Base-by-base conservation (phyloP, 2,888 invertebrate genomes). In the Lacanobia wlatinum region DNA sequence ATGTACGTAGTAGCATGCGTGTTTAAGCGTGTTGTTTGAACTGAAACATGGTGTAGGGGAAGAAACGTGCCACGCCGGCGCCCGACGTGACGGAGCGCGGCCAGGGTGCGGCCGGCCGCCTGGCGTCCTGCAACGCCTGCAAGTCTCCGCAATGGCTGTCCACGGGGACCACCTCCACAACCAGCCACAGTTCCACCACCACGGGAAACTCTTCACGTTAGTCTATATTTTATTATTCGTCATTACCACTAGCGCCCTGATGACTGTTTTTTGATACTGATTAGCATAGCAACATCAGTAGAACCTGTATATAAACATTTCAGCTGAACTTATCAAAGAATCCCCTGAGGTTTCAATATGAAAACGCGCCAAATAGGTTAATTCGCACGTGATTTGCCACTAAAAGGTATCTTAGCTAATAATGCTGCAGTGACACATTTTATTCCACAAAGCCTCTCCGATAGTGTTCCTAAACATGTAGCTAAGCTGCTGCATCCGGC, bases 161-260 rank as follows among this genome's bases (percentile, higher is more conserved):
- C 61, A 91, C 96, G 84, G 90, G 96, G 88, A 90, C 96, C 90
- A 91, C 93, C 23, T 96, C 97, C 70, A 94, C 94, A 73, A 96
- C 96, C 78, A 96, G 96, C 87, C 96, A 96, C 89, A 97, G 97
- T 86, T 97, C 97, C 75, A 97, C 97, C 76, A 96, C 96, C 69
- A 97, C 97, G 75, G 97, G 96, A 10, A 97, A 96, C 89, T 97
- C 97, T 53, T 97, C 97, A 70, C 96, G 97, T 97, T 87, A 96
- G 96, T 91, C 46, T 2, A 60, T 8, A 4, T 43, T 59, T 56
- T 50, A 55, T 61, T 65, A 53, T 34, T 7, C 18, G 48, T 28
- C 6, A n/a, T 34, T 63, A 23, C 14, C n/a, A 1, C n/a, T 28
- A 62, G 12, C 12, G 1, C 21, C 7, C 7, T 2, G 10, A 56